Base-by-base conservation (phyloP, 64 coral and sea anemone genomes). In the Dendrophyllia cribrosa region DNA sequence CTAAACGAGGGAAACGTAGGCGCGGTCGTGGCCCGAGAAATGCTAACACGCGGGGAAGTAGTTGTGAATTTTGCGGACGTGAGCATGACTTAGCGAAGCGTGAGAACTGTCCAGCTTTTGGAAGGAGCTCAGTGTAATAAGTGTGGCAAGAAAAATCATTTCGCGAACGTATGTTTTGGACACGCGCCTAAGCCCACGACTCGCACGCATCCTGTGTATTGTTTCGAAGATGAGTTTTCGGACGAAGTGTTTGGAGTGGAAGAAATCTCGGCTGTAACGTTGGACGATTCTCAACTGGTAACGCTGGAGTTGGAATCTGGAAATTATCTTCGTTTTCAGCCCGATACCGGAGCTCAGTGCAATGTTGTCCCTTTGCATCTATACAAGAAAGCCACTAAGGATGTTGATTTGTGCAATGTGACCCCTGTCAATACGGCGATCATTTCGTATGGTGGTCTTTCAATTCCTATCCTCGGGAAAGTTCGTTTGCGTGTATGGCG, bases 381-480 rank as follows among this genome's bases (percentile, higher is more conserved):
- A 47, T 95, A 95, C 63, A 95, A 90, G 63, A 0, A 95, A 51
- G 93, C 79, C 13, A 76, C 68, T n/a, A 89, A 55, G 4, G 59
- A 95, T 63, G n/a, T 58, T 43, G 71, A 77, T 47, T 49, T 95
- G 17, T 25, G 52, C 12, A 85, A 77, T 16, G 71, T 95, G 43
- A 75, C 82, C 4, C 71, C 78, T 23, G 87, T 95, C 15, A 75
- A 76, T 20, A 72, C 87, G 16, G 75, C 93, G 2, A 46, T 95
- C 20, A 72, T 86, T 49, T 80, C 79, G 25, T 95, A 95, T 68
- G 93, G 87, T 66, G 93, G 93, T 14, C 85, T 87, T n/a, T 85
- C 58, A 50, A 69, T 95, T 84, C 60, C n/a, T 58, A 73, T 89
- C 34, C 64, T 90, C 44, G 93, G 87, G 12, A 69, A 85, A 49